These are phyloP conservation scores for Rhea americana DNA, from an alignment of 2,113 vertebrate genomes.

Conservation along the genomic window DNA sequence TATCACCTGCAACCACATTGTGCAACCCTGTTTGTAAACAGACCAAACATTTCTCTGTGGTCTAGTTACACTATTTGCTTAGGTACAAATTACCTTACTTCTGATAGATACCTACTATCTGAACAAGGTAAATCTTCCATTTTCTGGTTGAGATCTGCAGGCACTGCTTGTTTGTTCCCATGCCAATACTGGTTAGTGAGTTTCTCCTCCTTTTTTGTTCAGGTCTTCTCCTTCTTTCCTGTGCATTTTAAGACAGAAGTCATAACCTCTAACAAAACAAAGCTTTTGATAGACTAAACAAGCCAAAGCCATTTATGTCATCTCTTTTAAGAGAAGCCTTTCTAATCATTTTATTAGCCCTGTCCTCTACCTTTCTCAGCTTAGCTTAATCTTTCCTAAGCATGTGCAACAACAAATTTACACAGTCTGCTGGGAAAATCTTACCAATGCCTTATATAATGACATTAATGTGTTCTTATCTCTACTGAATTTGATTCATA, in stretches of 20 bases:
- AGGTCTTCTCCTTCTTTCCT: neutral
- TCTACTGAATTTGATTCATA: neutral
- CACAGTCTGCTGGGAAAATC: neutral
- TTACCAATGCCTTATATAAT: neutral
- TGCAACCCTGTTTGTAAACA: neutral
- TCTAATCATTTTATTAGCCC: neutral
- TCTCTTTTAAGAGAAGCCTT: neutral
- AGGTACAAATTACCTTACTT: neutral
- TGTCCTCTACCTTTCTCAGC: neutral
- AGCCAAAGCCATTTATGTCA: fast-evolving
- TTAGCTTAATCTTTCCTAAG: neutral
- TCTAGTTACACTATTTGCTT: neutral
- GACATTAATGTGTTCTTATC: constrained; percentile 32
- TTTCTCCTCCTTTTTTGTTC: neutral
- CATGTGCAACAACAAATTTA: neutral
- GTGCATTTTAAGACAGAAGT: neutral
- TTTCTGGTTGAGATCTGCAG: neutral
- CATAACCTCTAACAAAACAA: neutral
- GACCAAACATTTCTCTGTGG: neutral
- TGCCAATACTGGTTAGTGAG: neutral
- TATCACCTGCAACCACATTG: neutral
- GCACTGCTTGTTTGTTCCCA: neutral
- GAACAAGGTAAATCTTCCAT: neutral
- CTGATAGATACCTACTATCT: neutral
- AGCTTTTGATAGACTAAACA: neutral